Base-by-base conservation (phyloP, 2,888 invertebrate genomes). In the Drosophila sordidapex region DNA sequence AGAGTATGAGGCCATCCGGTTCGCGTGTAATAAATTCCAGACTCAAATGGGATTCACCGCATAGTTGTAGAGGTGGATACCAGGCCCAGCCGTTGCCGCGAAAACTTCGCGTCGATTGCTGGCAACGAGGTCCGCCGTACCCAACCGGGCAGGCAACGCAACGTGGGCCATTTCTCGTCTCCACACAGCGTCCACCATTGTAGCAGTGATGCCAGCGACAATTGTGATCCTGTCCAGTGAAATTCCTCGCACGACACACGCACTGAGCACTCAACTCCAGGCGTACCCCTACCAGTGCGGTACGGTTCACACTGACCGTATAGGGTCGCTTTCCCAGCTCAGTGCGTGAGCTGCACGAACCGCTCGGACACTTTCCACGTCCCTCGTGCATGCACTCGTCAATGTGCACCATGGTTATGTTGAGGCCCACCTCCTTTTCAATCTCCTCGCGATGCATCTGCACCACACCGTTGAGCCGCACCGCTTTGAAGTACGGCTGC, bases 401-500 rank as follows among this genome's bases (percentile, higher is more conserved):
- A 80, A 99, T 99, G 66, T 98, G 98, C 35, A 99, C 98, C 98
- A 99, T 98, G 21, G 97, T 97, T 66, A 99, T 98, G 91, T 98
- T 98, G 64, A 99, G 96, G 18, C 98, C 98, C 29, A 98, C 97
- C 71, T 97, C 96, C 82, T 96, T 95, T 93, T 98, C 98, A 89
- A 99, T 98, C 95, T 97, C 97, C 93, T 98, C 97, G 70, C 98
- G 95, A 92, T 98, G 97, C 96, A 97, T 97, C 49, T 98, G 94
- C 3, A 99, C 97, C 60, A 99, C 96, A 1, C 99, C 99, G 92
- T 99, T 98, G 74, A 99, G 94, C 90, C 97, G 95, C 21, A 98
- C 97, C 0, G 99, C 97, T 92, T 98, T 98, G 91, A 98, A 98
- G 92, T 98, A 99, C 10, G 98, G 98, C 13, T 91, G 91, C 69